Conservation (phyloP, 2,888 invertebrate species). For the Arge pagana region DNA sequence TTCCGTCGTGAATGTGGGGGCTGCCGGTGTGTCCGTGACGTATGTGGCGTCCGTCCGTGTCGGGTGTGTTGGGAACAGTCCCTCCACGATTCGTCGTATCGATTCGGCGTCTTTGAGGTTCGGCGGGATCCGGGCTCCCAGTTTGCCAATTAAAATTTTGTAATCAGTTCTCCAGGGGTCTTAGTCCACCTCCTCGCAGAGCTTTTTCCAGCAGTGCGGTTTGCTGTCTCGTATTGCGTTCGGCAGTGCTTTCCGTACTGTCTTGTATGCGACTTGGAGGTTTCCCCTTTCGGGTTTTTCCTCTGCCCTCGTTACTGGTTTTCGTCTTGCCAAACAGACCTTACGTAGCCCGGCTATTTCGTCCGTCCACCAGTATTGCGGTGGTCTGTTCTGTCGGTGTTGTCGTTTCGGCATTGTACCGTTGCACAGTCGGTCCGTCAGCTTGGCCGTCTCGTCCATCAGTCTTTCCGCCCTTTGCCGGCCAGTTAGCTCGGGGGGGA, state of each 20-base stretch:
- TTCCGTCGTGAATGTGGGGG: slow-evolving; percentile 5
- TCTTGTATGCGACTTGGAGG: neutral
- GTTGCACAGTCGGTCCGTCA: too few relatives aligned
- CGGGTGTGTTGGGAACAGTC: slow-evolving; percentile 19
- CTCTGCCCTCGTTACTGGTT: slow-evolving; percentile 9
- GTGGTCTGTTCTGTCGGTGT: neutral
- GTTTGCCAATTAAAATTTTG: slow-evolving; percentile 22
- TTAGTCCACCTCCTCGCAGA: slow-evolving; percentile 20
- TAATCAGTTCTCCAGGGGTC: slow-evolving; percentile 27
- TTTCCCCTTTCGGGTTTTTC: slow-evolving; percentile 2
- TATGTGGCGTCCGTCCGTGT: neutral
- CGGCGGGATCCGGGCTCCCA: too few relatives aligned
- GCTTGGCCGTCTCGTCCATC: too few relatives aligned
- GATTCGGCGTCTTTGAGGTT: slow-evolving; percentile 13
- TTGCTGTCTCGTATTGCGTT: slow-evolving; percentile 20
- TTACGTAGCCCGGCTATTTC: slow-evolving; percentile 16
- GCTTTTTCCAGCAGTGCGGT: slow-evolving; percentile 19
- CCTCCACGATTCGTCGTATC: slow-evolving; percentile 17
- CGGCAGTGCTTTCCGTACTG: slow-evolving; percentile 15
- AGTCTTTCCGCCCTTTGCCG: too few relatives aligned
- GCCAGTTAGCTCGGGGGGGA: too few relatives aligned
- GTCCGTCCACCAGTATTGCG: slow-evolving; percentile 16
- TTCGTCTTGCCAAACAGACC: neutral
- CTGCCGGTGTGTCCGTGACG: neutral
- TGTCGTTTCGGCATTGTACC: neutral